Percentiles rank a stretch among this genome's conserved stretches.
Evolutionary conservation across 2,113 vertebrate species (phyloP).

Genomic region (Zosterops pallidus): DNA sequence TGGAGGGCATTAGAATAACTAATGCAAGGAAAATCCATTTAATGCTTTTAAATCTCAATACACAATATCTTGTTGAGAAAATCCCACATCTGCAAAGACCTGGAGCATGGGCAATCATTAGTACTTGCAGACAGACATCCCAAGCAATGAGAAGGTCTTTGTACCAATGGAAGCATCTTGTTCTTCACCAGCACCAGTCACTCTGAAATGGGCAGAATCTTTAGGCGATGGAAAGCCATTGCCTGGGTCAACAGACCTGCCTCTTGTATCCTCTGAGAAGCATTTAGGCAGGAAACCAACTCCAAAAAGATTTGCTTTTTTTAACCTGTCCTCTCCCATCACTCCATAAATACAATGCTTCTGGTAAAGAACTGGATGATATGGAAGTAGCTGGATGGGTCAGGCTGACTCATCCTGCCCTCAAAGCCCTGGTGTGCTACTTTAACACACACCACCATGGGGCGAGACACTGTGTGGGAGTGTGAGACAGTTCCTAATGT

Average conservation of each 20-base stretch:
- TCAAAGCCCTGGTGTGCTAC: background rate
- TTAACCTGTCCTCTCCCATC: background rate
- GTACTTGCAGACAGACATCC: background rate
- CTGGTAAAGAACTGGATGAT: background rate
- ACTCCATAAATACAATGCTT: background rate
- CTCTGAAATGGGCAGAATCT: background rate
- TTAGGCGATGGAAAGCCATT: background rate
- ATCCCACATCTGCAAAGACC: background rate
- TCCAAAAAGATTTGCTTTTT: background rate
- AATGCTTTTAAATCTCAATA: background rate
- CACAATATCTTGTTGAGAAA: background rate
- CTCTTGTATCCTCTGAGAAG: background rate
- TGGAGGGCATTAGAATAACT: background rate
- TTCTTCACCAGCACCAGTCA: background rate
- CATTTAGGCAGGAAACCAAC: background rate
- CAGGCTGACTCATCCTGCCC: background rate
- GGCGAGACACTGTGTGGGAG: conserved; percentile 10
- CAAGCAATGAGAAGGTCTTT: background rate
- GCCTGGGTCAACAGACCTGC: background rate
- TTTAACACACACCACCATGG: background rate
- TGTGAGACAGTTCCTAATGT: conserved; percentile 20
- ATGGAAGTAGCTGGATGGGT: background rate
- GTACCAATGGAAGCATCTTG: background rate
- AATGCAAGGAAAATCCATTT: background rate
- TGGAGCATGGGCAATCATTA: background rate